A percentile compares a stretch with the other conserved stretches of the same genome.
Conservation (phyloP, 2,888 invertebrate species). For the Cephus sareptanus region DNA sequence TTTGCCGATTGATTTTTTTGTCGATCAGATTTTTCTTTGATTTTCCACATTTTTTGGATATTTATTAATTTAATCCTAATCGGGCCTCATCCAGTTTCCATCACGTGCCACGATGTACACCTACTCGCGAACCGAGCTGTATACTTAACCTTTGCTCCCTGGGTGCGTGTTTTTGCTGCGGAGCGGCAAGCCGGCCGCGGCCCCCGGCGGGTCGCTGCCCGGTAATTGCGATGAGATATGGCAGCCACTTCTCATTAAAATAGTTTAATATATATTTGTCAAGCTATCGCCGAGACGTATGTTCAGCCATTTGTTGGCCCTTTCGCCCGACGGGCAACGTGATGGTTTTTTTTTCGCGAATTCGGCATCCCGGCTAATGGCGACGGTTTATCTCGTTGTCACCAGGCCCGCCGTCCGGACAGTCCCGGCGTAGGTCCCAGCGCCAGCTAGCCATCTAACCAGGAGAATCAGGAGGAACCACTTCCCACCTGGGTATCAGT, state of each 20-base stretch:
- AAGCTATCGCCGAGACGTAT: constrained; percentile 51
- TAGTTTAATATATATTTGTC: constrained; percentile 64
- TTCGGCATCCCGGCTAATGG: constrained; percentile 51
- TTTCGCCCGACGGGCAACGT: constrained; percentile 12
- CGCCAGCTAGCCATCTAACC: neutral
- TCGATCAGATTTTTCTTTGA: neutral
- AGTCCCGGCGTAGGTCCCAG: constrained; percentile 4
- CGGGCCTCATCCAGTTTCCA: neutral
- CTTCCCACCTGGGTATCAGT: neutral
- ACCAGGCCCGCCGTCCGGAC: constrained; percentile 29
- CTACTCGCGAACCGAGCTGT: constrained; percentile 29
- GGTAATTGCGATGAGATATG: constrained; percentile 63
- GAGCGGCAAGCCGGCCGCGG: constrained; percentile 32
- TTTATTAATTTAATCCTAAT: neutral
- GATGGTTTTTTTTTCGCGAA: constrained; percentile 45
- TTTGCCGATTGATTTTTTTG: neutral
- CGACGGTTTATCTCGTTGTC: constrained; percentile 54
- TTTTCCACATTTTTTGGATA: neutral
- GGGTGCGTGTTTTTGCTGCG: constrained; percentile 44
- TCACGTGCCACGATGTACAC: neutral
- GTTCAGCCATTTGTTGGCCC: constrained; percentile 49
- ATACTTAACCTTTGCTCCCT: constrained; percentile 53
- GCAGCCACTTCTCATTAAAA: constrained; percentile 63
- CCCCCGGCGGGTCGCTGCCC: constrained; percentile 41
- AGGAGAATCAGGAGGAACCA: neutral